These are phyloP conservation scores for Valencia hispanica DNA, from an alignment of 2,797 vertebrate genomes.

Conservation along the genomic window DNA sequence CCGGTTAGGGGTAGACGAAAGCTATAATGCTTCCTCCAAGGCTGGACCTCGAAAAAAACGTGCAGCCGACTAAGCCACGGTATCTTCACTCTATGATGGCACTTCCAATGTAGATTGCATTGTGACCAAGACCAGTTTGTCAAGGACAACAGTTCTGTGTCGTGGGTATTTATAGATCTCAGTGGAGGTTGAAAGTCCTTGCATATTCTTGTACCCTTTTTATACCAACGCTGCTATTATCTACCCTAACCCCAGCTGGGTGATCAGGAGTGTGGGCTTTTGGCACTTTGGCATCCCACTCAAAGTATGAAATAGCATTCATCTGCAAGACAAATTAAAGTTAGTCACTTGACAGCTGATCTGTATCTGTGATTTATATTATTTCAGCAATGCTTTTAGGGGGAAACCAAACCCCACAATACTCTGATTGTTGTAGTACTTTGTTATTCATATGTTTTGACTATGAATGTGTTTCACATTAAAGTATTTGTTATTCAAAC, in stretches of 20 bases:
- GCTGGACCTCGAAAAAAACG: conserved; percentile 67
- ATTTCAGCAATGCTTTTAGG: conserved; percentile 29
- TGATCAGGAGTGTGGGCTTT: conserved; percentile 69
- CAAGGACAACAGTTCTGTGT: conserved; percentile 63
- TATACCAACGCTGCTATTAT: conserved; percentile 55
- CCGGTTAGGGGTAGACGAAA: conserved; percentile 67
- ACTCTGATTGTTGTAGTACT: neutral
- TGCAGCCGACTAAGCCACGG: conserved; percentile 71
- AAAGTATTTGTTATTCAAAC: neutral
- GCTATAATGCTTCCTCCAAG: conserved; percentile 61
- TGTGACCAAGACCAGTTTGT: conserved; percentile 70
- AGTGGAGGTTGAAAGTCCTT: conserved; percentile 63
- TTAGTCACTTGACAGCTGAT: conserved; percentile 45
- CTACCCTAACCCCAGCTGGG: conserved; percentile 61
- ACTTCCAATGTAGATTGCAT: conserved; percentile 78
- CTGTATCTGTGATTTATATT: conserved; percentile 7
- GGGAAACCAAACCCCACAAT: conserved; percentile 1
- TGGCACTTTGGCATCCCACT: conserved; percentile 78
- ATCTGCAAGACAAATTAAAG: conserved; percentile 73
- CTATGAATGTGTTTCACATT: neutral
- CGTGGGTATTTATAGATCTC: conserved; percentile 57
- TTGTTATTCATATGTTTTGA: neutral
- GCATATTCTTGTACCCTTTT: conserved; percentile 68
- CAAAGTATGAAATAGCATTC: conserved; percentile 69
- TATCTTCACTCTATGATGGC: conserved; percentile 81